Conservation (phyloP, 1,140 invertebrate species). For the Lasioglossum baleicum region DNA sequence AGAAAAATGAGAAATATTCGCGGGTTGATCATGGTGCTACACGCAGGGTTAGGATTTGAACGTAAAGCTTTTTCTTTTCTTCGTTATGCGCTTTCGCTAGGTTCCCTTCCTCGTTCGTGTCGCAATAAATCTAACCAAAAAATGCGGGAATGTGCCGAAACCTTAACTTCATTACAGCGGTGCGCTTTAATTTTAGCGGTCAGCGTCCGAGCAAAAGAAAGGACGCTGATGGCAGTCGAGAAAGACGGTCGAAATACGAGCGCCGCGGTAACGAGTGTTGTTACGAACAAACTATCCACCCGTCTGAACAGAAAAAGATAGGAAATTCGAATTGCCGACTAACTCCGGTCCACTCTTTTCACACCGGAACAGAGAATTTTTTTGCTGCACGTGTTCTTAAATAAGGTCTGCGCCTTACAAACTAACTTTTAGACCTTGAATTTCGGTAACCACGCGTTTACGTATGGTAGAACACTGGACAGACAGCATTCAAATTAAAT, state of each 20-base stretch:
- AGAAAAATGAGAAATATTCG: not conserved
- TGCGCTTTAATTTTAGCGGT: conserved; percentile 61
- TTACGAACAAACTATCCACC: conserved; percentile 15
- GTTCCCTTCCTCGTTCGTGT: not conserved
- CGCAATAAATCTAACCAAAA: conserved; percentile 14
- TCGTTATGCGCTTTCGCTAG: not conserved
- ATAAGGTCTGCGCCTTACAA: conserved; percentile 4
- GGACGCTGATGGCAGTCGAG: conserved; percentile 6
- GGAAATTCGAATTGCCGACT: conserved; percentile 12
- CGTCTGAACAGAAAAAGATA: not conserved
- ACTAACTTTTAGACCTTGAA: conserved; percentile 4
- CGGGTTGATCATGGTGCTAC: not conserved
- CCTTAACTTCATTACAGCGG: conserved; percentile 60
- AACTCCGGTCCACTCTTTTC: not conserved
- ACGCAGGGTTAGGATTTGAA: not conserved
- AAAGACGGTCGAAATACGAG: conserved; percentile 29
- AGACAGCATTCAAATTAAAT: too few species aligned
- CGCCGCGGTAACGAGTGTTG: conserved; percentile 28
- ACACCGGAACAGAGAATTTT: not conserved
- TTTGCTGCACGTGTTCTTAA: conserved; percentile 3
- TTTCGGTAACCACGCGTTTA: not conserved
- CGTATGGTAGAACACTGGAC: not conserved
- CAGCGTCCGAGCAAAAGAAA: not conserved
- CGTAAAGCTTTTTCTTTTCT: not conserved
- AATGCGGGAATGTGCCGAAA: conserved; percentile 49